Conservation (phyloP, 2,888 invertebrate species). For the Synergus itoensis region DNA sequence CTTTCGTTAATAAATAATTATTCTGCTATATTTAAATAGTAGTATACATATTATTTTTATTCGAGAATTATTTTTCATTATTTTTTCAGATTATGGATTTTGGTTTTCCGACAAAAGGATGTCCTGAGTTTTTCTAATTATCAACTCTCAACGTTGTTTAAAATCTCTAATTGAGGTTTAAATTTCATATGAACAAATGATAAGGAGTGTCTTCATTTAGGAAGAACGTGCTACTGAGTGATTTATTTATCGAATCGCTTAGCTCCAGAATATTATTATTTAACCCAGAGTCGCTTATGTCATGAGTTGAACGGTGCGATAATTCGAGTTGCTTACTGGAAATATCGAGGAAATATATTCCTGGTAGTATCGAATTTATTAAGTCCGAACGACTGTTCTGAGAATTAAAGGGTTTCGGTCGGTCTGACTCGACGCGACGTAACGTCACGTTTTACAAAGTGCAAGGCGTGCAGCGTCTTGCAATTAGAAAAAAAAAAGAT, state of each 20-base stretch:
- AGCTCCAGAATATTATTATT: conserved; percentile 3
- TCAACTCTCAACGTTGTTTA: too few relatives aligned
- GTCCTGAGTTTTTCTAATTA: too few relatives aligned
- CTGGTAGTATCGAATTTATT: conserved; percentile 10
- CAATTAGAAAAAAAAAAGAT: conserved; percentile 47
- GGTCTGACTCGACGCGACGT: conserved; percentile 6
- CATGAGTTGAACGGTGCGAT: background rate
- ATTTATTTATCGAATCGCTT: background rate
- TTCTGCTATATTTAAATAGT: too few relatives aligned
- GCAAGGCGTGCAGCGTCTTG: conserved; percentile 43
- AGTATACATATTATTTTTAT: too few relatives aligned
- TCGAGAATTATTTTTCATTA: too few relatives aligned
- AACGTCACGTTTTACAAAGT: conserved; percentile 45
- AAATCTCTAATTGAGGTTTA: background rate
- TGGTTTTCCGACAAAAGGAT: too few relatives aligned
- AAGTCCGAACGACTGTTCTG: conserved; percentile 7
- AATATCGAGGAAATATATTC: background rate
- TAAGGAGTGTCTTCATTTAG: background rate
- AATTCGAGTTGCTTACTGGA: background rate
- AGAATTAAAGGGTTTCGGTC: conserved; percentile 6
- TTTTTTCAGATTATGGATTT: too few relatives aligned
- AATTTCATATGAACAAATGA: background rate
- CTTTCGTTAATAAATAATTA: too few relatives aligned
- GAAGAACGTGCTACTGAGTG: background rate
- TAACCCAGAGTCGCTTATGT: background rate